A percentile compares a stretch with the other conserved stretches of the same genome.
Conservation (phyloP, 2,113 vertebrate species). For the Tringa solitaria region DNA sequence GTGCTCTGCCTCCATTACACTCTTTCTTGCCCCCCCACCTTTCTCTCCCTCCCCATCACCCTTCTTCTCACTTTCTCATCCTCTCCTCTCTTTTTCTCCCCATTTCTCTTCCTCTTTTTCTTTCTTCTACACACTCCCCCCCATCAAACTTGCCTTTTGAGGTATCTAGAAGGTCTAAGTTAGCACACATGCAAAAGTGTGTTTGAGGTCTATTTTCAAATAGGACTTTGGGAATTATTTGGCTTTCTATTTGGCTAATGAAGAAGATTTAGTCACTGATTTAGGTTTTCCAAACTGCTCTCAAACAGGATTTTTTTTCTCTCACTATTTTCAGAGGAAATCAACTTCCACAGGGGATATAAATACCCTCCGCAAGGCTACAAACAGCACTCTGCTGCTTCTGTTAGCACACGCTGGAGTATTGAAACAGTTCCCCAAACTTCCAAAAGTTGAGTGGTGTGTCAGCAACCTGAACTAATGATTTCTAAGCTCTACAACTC, state of each 20-base stretch:
- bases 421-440: not conserved
- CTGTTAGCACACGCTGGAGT: not conserved
- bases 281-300: not conserved
- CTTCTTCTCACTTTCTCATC: not conserved
- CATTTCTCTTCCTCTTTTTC: not conserved
- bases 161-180: not conserved
- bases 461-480: not conserved
- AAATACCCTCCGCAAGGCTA: not conserved
- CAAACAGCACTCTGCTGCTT: not conserved
- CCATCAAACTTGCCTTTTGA: not conserved
- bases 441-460: not conserved
- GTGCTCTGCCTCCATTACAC: not conserved
- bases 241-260: not conserved
- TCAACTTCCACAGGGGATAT: not conserved
- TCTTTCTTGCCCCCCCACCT: no score
- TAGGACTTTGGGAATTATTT: not conserved
- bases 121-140: not conserved
- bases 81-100: not conserved
- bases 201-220: not conserved
- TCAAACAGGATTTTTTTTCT: not conserved
- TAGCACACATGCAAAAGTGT: not conserved
- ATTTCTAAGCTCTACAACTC: not conserved
- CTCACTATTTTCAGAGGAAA: not conserved
- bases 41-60: not conserved
- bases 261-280: not conserved